Conservation (phyloP, 2,113 vertebrate species). For the Carollia perspicillata region DNA sequence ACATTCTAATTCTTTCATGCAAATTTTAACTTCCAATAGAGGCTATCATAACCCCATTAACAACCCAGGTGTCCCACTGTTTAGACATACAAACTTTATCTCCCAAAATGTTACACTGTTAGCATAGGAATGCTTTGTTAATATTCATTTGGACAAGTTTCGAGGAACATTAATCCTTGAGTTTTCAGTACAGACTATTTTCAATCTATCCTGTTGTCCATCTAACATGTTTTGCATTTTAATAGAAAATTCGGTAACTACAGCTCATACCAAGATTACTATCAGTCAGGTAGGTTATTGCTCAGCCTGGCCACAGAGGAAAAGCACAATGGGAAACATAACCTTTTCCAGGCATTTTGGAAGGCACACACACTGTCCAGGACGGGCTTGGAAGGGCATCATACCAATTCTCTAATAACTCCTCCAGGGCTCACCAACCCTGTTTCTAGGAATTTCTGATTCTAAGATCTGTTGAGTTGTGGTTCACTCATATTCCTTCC, state of each 20-base stretch:
- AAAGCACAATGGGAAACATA: not conserved
- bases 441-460: not conserved
- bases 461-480: not conserved
- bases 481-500: not conserved
- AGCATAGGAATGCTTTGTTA: not conserved
- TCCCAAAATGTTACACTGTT: not conserved
- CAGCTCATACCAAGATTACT: not conserved
- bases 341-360: not conserved
- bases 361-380: not conserved
- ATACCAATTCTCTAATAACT: not conserved
- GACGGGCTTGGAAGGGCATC: not conserved
- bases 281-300: not conserved
- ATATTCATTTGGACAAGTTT: not conserved
- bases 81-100: not conserved
- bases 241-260: not conserved
- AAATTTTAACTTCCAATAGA: not conserved
- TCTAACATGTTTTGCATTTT: not conserved
- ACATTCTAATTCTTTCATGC: not conserved
- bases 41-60: not conserved
- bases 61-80: not conserved
- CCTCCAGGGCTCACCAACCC: not conserved
- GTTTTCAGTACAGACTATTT: not conserved
- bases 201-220: not conserved
- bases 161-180: not conserved
- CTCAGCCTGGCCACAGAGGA: not conserved